phyloP scores from a whole-genome alignment of 37 sponge, comb jelly and placozoan genomes.

The Geodia barretti region DNA sequence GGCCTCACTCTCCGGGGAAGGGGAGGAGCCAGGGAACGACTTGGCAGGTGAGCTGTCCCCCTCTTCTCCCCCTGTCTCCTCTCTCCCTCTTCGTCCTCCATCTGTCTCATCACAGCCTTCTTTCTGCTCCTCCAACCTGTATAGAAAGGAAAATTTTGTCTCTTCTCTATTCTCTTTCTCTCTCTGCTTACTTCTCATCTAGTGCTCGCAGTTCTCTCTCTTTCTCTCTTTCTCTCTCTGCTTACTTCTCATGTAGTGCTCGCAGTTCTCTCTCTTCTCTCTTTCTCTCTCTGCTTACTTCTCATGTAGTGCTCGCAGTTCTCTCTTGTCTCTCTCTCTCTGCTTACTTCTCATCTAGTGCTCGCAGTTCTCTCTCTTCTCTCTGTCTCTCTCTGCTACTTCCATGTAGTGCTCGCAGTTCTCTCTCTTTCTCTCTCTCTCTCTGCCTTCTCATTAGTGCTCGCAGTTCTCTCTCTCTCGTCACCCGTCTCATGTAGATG shows the following conservation, averaged over 20 bases:
- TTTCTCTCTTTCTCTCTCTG: background rate
- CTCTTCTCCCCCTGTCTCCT: background rate
- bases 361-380: conserved; percentile 48
- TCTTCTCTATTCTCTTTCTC: background rate
- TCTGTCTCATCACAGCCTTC: background rate
- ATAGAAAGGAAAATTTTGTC: too few species aligned
- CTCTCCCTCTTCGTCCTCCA: background rate
- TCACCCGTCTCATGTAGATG: too few species aligned
- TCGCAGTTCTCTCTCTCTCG: conserved; percentile 49
- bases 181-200: background rate
- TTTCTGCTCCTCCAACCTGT: background rate
- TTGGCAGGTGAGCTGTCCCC: background rate
- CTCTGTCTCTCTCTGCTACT: too few species aligned
- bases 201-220: background rate
- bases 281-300: too few species aligned
- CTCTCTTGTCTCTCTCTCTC: conserved; percentile 50
- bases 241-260: background rate
- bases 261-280: background rate
- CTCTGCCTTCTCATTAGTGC: conserved; percentile 33
- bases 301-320: conserved; percentile 36
- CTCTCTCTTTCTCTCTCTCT: conserved; percentile 49
- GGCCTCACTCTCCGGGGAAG: background rate
- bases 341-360: conserved; percentile 35
- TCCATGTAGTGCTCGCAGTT: conserved; percentile 39
- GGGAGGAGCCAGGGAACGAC: background rate